Base-by-base conservation (phyloP, 2,113 vertebrate species). In the Hypocryptadius cinnamomeus region DNA sequence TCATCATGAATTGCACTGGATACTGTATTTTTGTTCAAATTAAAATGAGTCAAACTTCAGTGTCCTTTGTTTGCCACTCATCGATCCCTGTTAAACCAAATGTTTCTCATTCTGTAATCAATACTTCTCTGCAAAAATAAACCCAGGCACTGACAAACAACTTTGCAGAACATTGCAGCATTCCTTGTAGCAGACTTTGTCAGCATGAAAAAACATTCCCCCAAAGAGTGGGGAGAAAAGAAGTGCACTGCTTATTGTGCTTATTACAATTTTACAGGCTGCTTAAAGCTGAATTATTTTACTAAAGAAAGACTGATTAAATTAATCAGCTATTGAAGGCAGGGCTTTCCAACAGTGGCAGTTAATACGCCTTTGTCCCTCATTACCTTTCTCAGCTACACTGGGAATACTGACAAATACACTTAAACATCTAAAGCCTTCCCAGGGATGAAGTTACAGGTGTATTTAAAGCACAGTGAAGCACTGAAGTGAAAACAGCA, bases 81-180 rank as follows among this genome's bases (percentile, higher is more conserved):
- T 97, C 70, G 96, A 98, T 93, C 69, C 68, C 91, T 96, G 92
- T 96, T 98, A 96, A 97, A 97, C 94, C 96, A 97, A 97, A 97
- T 97, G 96, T 96, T 98, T 98, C 96, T 96, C 95, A 92, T 96
- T 94, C 94, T 92, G 95, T 92, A 97, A 98, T 97, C 98, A 96
- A 98, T 98, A 96, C 80, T 92, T 91, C 93, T 93, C 96, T 89
- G 94, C 81, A 78, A 97, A 98, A 98, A 97, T 96, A 97, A 96
- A 96, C 92, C 63, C 3, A 93, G 93, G 91, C 95, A 94, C 85
- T 96, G 97, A 97, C 93, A 97, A 97, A 97, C 87, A 97, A 90
- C 97, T 94, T 94, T 35, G 84, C 91, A 95, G 92, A 90, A 92
- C n/a, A 85, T 20, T 94, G 89, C 90, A 83, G 79, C 51, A 25